A percentile compares a stretch with the other conserved stretches of the same genome.
phyloP scores from a whole-genome alignment of 2,797 vertebrate genomes.

The Peromyscus aztecus region DNA sequence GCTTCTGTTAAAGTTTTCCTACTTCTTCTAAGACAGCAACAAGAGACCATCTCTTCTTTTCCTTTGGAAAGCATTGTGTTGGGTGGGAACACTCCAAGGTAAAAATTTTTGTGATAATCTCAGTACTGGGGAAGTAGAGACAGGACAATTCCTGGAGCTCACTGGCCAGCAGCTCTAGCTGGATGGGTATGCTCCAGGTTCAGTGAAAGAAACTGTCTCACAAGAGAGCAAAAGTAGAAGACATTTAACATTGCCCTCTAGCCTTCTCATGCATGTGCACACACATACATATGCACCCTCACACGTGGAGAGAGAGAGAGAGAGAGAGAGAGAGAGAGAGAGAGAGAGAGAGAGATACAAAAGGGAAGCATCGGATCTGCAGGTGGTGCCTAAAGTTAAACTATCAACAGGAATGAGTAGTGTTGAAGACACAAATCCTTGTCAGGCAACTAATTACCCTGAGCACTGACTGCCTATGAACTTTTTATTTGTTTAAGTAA shows the following conservation, averaged over 20 bases:
- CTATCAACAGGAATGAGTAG: not conserved
- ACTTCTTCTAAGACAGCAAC: slow-evolving; percentile 20
- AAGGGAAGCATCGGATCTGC: not conserved
- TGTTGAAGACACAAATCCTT: not conserved
- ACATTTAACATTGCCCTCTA: not conserved
- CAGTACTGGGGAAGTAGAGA: not conserved
- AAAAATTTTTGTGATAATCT: not conserved
- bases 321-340: no score
- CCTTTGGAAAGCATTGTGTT: not conserved
- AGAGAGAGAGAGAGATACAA: no score
- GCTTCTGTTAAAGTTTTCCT: slow-evolving; percentile 33
- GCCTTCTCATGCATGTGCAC: not conserved
- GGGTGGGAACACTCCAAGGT: no score
- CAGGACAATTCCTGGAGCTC: not conserved
- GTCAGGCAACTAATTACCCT: not conserved
- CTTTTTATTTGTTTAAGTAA: not conserved
- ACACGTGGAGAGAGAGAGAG: no score
- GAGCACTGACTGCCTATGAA: not conserved
- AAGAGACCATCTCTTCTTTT: not conserved
- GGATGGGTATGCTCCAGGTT: not conserved
- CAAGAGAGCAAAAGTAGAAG: not conserved
- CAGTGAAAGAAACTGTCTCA: not conserved
- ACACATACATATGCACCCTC: no score
- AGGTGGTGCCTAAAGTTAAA: not conserved
- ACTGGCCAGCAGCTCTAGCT: not conserved